phyloP scores from a whole-genome alignment of 2,797 vertebrate species.

The Tolypeutes matacus region DNA sequence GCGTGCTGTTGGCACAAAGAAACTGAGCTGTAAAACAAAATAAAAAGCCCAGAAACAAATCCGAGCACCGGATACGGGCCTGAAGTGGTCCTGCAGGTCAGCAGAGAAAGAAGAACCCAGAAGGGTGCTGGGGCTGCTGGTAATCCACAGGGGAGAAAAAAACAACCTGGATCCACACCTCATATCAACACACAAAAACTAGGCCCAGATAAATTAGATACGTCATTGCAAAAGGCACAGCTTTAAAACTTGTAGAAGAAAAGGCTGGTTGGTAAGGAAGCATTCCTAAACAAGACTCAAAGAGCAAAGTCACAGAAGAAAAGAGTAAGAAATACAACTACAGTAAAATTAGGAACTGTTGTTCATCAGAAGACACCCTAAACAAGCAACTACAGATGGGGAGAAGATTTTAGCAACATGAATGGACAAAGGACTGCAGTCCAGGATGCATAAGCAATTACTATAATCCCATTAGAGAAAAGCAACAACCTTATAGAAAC shows the following conservation, averaged over 20 bases:
- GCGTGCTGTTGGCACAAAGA: neutral
- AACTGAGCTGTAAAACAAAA: neutral
- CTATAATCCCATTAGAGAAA: neutral
- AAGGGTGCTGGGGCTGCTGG: neutral
- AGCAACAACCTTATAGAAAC: neutral
- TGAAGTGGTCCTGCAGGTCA: neutral
- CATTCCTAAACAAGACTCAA: neutral
- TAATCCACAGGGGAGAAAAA: neutral
- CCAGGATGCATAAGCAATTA: neutral
- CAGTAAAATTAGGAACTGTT: neutral
- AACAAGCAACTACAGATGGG: neutral
- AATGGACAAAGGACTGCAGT: neutral
- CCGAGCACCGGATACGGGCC: fast-evolving
- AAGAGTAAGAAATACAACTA: neutral
- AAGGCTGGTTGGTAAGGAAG: neutral
- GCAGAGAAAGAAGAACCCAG: neutral
- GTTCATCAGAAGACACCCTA: neutral
- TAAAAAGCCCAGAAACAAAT: neutral
- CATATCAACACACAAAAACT: neutral
- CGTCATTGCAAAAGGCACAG: neutral
- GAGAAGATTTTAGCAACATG: neutral
- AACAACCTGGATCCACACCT: neutral
- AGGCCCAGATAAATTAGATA: neutral
- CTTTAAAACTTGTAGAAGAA: neutral
- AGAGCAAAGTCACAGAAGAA: neutral